Base-by-base conservation (phyloP, 2,797 vertebrate genomes). In the Tapirus indicus region DNA sequence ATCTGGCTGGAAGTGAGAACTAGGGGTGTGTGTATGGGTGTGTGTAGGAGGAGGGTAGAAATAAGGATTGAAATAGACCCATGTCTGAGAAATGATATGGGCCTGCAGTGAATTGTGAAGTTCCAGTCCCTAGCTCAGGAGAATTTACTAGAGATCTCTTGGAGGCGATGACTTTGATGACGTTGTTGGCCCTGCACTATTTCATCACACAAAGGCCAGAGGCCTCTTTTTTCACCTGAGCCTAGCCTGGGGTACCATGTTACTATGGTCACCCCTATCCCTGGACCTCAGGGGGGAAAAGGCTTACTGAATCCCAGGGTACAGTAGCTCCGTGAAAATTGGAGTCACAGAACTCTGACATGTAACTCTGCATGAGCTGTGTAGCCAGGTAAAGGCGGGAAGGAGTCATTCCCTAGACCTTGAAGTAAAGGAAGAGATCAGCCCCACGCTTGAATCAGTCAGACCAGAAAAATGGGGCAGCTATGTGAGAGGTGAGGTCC, bases 301-400 rank as follows among this genome's bases (percentile, higher is more conserved):
- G 38, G 21, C 21, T 87, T 44, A 86, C n/a, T 74, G 72, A 89
- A n/a, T 80, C 18, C 18, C 29, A 79, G 10, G 0, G 13, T 94
- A 47, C 41, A 79, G 32, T 38, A 95, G 13, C 5, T 88, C 54
- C 56, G 49, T 83, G 44, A 86, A 94, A 95, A 95, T 21, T 62
- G 58, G 41, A 88, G 13, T 68, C 58, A 41, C 41, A 60, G 58
- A 91, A 80, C n/a, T 58, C 25, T 38, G 32, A 94, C 5, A 7
- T 4, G 12, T 54, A n/a, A 56, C 25, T 84, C 20, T 52, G 7
- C 20, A 18, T 83, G 38, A 64, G 27, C 94, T 94, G 77, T 78
- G 8, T 35, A 47, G 44, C 71, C 35, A 83, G 13, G 17, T 71
- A 79, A 92, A 90, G 25, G 4, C 58, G 94, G n/a, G 52, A 93